These are phyloP conservation scores for Chaetura pelagica DNA, from an alignment of 2,113 vertebrate species.

Conservation along the genomic window DNA sequence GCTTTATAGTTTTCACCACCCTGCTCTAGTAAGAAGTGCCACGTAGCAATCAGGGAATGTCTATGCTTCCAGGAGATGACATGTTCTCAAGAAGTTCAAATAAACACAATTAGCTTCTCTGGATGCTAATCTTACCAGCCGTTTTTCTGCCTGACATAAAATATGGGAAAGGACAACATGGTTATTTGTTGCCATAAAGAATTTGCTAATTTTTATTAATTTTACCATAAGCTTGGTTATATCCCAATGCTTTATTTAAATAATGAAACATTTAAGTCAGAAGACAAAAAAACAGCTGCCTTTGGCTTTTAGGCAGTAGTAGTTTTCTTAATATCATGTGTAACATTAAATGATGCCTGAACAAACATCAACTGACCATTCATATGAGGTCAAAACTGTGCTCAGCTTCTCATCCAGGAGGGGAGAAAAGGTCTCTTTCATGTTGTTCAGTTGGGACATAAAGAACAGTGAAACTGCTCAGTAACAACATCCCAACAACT, in stretches of 20 bases:
- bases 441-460: background rate
- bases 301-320: rapidly evolving
- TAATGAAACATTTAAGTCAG: background rate
- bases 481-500: background rate
- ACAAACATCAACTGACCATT: background rate
- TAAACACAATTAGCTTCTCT: background rate
- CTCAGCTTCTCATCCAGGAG: background rate
- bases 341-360: background rate
- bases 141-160: background rate
- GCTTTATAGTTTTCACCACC: background rate
- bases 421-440: background rate
- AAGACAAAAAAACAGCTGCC: background rate
- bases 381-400: rapidly evolving
- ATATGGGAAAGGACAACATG: background rate
- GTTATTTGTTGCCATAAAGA: background rate
- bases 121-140: background rate
- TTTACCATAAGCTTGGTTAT: background rate
- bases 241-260: background rate
- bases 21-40: background rate
- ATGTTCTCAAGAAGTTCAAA: background rate
- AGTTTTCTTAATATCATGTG: background rate
- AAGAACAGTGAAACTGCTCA: background rate
- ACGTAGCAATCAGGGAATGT: background rate
- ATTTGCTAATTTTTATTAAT: background rate
- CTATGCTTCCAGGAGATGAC: background rate